Percentiles rank a stretch among this genome's conserved stretches.
Conservation (phyloP, 1,140 invertebrate species). For the Zaprionus taronus region DNA sequence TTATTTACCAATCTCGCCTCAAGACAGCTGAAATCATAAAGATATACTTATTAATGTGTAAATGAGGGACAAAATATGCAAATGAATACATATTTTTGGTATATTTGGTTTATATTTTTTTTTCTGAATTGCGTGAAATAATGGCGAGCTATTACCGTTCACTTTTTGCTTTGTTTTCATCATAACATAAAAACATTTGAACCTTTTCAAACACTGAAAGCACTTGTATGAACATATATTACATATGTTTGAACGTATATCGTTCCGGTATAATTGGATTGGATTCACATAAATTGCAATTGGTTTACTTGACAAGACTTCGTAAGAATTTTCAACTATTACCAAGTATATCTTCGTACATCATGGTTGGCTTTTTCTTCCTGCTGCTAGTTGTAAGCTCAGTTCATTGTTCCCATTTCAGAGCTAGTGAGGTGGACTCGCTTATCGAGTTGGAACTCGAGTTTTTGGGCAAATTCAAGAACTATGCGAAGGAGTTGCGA, state of each 20-base stretch:
- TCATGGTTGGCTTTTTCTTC: slow-evolving; percentile 30
- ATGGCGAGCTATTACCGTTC: too few relatives aligned
- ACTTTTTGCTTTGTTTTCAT: too few relatives aligned
- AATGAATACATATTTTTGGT: too few relatives aligned
- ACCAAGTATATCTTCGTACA: background rate
- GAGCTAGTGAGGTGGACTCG: background rate
- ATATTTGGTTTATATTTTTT: too few relatives aligned
- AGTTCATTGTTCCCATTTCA: background rate
- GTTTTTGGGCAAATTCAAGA: slow-evolving; percentile 32
- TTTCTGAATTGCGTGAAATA: too few relatives aligned
- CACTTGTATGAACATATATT: background rate
- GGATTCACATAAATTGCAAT: background rate
- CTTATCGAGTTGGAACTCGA: slow-evolving; percentile 27
- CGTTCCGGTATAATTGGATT: slow-evolving; percentile 12
- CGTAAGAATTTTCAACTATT: background rate
- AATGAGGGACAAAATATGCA: too few relatives aligned
- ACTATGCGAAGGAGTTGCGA: slow-evolving; percentile 48
- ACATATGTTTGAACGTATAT: too few relatives aligned
- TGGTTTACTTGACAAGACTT: background rate
- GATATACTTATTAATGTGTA: too few relatives aligned
- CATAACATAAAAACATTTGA: too few relatives aligned
- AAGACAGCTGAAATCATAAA: too few relatives aligned
- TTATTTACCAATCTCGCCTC: too few relatives aligned
- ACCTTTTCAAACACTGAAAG: background rate
- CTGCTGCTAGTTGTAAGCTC: slow-evolving; percentile 11